A percentile compares a stretch with the other conserved stretches of the same genome.
Evolutionary conservation across 2,888 invertebrate species (phyloP).

Genomic region (Actias luna): DNA sequence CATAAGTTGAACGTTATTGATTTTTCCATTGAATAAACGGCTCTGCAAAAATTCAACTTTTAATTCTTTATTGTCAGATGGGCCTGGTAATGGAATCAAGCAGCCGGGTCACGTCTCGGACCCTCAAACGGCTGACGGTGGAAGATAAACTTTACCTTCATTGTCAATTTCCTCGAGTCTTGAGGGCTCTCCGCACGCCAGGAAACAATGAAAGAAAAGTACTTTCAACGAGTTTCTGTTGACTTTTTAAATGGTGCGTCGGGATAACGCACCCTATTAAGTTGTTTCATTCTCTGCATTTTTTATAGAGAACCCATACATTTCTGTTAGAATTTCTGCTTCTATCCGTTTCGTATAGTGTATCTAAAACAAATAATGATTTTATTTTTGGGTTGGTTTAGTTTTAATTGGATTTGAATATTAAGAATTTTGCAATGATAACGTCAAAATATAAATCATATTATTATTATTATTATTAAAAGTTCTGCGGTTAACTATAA

Average conservation of each 20-base stretch:
- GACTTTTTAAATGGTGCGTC: conserved; percentile 68
- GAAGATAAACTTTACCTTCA: conserved; percentile 79
- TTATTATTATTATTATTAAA: too few species aligned
- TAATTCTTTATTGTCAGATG: conserved; percentile 66
- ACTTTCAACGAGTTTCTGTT: conserved; percentile 65
- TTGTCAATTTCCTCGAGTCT: conserved; percentile 76
- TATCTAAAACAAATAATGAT: not conserved
- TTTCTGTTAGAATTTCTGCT: conserved; percentile 24
- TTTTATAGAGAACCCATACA: conserved; percentile 25
- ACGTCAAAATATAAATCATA: too few species aligned
- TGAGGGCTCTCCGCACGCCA: conserved; percentile 62
- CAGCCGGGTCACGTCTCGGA: conserved; percentile 70
- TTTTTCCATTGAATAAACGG: conserved; percentile 65
- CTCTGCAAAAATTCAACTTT: conserved; percentile 65
- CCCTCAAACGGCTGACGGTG: conserved; percentile 73
- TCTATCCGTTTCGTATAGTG: not conserved
- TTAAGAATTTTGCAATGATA: too few species aligned
- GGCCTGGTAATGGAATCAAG: conserved; percentile 64
- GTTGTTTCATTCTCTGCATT: conserved; percentile 21
- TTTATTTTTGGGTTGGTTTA: not conserved
- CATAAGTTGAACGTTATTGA: conserved; percentile 51
- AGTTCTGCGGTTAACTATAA: too few species aligned
- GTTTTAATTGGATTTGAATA: not conserved
- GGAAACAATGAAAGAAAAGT: conserved; percentile 75
- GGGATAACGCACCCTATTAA: conserved; percentile 45